phyloP scores from a whole-genome alignment of 2,113 vertebrate genomes.

The Labrus mixtus region DNA sequence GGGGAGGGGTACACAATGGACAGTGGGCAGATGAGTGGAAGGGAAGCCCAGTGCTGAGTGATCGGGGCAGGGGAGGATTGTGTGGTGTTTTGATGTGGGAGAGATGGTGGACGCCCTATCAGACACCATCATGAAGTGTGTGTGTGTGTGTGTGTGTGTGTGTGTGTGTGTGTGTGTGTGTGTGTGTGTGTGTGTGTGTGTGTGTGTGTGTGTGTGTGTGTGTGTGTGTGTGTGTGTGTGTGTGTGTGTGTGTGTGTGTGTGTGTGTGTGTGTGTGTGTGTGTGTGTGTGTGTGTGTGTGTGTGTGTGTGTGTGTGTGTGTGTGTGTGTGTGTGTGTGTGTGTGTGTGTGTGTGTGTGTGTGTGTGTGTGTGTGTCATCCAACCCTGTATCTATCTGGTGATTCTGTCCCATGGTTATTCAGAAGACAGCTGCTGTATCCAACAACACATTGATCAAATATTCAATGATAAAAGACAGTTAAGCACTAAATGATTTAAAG shows the following conservation, averaged over 20 bases:
- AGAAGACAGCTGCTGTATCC: conserved; percentile 1
- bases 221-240: not conserved
- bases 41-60: conserved; percentile 58
- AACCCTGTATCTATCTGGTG: conserved; percentile 2
- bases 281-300: too few species aligned
- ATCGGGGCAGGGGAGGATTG: conserved; percentile 37
- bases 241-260: not conserved
- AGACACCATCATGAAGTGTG: not conserved
- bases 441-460: not conserved
- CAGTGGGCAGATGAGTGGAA: conserved; percentile 25
- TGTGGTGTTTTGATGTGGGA: conserved; percentile 32
- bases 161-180: not conserved
- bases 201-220: not conserved
- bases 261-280: too few species aligned
- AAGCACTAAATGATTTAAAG: too few species aligned
- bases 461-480: not conserved
- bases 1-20: conserved; percentile 47
- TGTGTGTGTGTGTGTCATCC: not conserved
- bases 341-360: too few species aligned
- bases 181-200: not conserved
- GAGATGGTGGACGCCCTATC: not conserved
- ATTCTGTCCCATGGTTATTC: conserved; percentile 19
- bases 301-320: too few species aligned
- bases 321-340: too few species aligned
- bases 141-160: not conserved